Evolutionary conservation across 2,888 invertebrate species (phyloP).

Genomic region (Monochamus alternatus): DNA sequence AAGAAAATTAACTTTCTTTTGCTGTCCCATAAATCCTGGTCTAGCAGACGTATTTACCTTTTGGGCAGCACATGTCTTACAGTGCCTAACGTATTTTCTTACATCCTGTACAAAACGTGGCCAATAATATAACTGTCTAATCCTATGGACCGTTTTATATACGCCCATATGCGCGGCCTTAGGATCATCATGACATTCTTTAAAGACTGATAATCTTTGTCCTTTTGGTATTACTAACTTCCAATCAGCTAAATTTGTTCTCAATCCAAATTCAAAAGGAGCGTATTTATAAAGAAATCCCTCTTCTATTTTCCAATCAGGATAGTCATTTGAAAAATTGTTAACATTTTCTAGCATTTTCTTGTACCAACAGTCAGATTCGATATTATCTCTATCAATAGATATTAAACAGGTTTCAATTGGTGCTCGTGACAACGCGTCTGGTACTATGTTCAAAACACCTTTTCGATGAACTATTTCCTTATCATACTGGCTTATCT

Average conservation of each 20-base stretch:
- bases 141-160: slow-evolving; percentile 44
- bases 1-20: slow-evolving; percentile 39
- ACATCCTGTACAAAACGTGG: slow-evolving; percentile 45
- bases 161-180: slow-evolving; percentile 48
- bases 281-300: slow-evolving; percentile 4
- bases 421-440: too few species aligned
- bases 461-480: too few species aligned
- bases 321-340: background rate
- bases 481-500: too few species aligned
- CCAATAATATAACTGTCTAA: slow-evolving; percentile 48
- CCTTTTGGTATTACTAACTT: slow-evolving; percentile 48
- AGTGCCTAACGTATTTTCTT: slow-evolving; percentile 39
- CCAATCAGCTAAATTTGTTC: slow-evolving; percentile 32
- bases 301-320: slow-evolving; percentile 42
- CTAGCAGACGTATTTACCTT: slow-evolving; percentile 38
- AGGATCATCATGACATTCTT: slow-evolving; percentile 45
- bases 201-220: slow-evolving; percentile 38
- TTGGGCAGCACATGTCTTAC: slow-evolving; percentile 48
- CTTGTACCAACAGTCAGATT: too few species aligned
- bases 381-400: too few species aligned
- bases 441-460: too few species aligned
- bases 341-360: too few species aligned
- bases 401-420: too few species aligned
- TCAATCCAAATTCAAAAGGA: background rate
- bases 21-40: slow-evolving; percentile 48